phyloP scores from a whole-genome alignment of 2,888 invertebrate species.

The Oxytorus armatus region DNA sequence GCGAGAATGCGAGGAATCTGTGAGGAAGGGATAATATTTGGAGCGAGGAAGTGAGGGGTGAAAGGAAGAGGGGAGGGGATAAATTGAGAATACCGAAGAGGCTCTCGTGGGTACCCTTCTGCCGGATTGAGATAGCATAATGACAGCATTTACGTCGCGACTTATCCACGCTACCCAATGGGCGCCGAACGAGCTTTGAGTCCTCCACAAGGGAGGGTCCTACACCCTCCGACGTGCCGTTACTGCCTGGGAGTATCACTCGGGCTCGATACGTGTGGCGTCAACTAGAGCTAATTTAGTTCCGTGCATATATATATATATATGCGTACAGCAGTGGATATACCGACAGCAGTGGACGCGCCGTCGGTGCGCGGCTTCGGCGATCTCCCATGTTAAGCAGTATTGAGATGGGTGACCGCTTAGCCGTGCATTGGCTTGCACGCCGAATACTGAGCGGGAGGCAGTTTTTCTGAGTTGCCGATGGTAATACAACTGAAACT shows the following conservation, averaged over 20 bases:
- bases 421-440: too few relatives aligned
- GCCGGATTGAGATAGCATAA: slow-evolving; percentile 78
- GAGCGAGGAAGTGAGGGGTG: background rate
- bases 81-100: slow-evolving; percentile 50
- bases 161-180: slow-evolving; percentile 73
- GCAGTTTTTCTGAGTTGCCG: too few relatives aligned
- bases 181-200: slow-evolving; percentile 42
- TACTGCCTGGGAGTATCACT: background rate
- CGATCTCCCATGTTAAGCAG: too few relatives aligned
- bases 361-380: too few relatives aligned
- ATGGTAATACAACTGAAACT: too few relatives aligned
- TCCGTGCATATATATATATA: slow-evolving; percentile 2
- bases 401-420: too few relatives aligned
- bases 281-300: slow-evolving; percentile 50
- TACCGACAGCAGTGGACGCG: too few relatives aligned
- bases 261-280: slow-evolving; percentile 48
- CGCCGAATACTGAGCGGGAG: too few relatives aligned
- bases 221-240: slow-evolving; percentile 5
- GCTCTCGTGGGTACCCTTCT: slow-evolving; percentile 71
- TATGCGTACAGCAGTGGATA: background rate
- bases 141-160: slow-evolving; percentile 76
- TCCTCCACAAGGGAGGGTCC: slow-evolving; percentile 16
- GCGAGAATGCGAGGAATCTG: slow-evolving; percentile 9
- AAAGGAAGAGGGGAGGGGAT: slow-evolving; percentile 44
- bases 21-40: slow-evolving; percentile 4